phyloP scores from a whole-genome alignment of 2,113 vertebrate genomes.

The Microtus montanus region DNA sequence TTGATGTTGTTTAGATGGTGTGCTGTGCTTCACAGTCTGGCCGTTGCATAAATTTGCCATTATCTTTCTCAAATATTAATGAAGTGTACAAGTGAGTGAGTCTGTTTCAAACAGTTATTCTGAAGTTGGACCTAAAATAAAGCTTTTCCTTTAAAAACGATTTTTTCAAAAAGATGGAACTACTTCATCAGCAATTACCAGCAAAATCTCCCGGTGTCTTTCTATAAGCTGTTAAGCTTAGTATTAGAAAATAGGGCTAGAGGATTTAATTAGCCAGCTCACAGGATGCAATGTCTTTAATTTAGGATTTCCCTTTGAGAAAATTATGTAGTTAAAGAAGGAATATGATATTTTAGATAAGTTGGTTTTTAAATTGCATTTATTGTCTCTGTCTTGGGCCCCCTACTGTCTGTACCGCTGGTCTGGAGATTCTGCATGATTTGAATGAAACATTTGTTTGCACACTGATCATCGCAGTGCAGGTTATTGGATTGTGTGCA shows the following conservation, averaged over 20 bases:
- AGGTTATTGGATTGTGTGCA: neutral
- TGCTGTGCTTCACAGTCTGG: constrained; percentile 67
- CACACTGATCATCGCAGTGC: neutral
- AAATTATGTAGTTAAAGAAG: constrained; percentile 67
- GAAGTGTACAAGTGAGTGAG: constrained; percentile 52
- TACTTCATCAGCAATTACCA: constrained; percentile 60
- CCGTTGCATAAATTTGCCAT: constrained; percentile 72
- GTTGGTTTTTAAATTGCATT: constrained; percentile 59
- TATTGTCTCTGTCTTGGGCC: neutral
- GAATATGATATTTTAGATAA: constrained; percentile 66
- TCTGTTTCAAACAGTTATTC: constrained; percentile 51
- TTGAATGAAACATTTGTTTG: constrained; percentile 52
- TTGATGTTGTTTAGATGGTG: constrained; percentile 73
- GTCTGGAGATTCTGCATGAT: constrained; percentile 44
- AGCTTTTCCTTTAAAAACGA: constrained; percentile 70
- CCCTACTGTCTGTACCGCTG: neutral
- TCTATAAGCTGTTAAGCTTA: constrained; percentile 71
- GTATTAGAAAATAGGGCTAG: constrained; percentile 73
- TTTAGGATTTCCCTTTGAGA: constrained; percentile 77
- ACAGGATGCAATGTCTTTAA: constrained; percentile 70
- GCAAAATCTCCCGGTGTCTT: constrained; percentile 63
- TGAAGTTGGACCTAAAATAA: constrained; percentile 60
- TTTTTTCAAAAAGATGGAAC: constrained; percentile 41
- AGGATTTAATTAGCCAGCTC: constrained; percentile 76
- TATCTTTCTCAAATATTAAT: constrained; percentile 75